A percentile compares a stretch with the other conserved stretches of the same genome.
Evolutionary conservation across 2,113 vertebrate genomes (phyloP).

Genomic region (Pleuronectes platessa): DNA sequence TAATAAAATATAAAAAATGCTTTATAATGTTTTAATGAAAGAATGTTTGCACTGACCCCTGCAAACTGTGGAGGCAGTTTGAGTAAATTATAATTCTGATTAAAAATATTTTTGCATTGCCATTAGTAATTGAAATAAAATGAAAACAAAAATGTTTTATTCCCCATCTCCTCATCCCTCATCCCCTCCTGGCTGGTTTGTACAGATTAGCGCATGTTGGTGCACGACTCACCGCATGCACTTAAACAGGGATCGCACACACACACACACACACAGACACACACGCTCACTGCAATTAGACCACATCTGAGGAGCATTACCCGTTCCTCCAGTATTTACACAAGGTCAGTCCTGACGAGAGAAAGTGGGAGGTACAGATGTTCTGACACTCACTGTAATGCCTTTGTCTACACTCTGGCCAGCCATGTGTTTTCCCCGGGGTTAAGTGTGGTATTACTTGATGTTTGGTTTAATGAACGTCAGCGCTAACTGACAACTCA

Average conservation of each 20-base stretch:
- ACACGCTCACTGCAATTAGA: conserved; percentile 68
- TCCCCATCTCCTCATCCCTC: conserved; percentile 21
- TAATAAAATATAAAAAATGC: not conserved
- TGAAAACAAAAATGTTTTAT: conserved; percentile 7
- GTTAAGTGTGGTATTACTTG: conserved; percentile 67
- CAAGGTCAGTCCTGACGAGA: conserved; percentile 70
- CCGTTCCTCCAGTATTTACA: conserved; percentile 79
- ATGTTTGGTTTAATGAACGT: conserved; percentile 72
- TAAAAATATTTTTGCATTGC: not conserved
- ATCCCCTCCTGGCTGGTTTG: conserved; percentile 55
- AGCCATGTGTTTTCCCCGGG: conserved; percentile 71
- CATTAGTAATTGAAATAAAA: not conserved
- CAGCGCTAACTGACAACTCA: conserved; percentile 64
- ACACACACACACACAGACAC: conserved; percentile 11
- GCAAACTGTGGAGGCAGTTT: not conserved
- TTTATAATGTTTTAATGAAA: conserved; percentile 5
- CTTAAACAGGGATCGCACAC: conserved; percentile 42
- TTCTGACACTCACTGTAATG: conserved; percentile 76
- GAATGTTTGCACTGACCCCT: not conserved
- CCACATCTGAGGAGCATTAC: conserved; percentile 81
- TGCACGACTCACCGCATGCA: conserved; percentile 40
- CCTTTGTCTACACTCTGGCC: conserved; percentile 51
- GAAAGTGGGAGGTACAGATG: conserved; percentile 71
- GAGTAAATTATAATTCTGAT: conserved; percentile 12
- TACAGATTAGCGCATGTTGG: conserved; percentile 57